Conservation (phyloP, 2,888 invertebrate species). For the Flabesymbios commensalis region DNA sequence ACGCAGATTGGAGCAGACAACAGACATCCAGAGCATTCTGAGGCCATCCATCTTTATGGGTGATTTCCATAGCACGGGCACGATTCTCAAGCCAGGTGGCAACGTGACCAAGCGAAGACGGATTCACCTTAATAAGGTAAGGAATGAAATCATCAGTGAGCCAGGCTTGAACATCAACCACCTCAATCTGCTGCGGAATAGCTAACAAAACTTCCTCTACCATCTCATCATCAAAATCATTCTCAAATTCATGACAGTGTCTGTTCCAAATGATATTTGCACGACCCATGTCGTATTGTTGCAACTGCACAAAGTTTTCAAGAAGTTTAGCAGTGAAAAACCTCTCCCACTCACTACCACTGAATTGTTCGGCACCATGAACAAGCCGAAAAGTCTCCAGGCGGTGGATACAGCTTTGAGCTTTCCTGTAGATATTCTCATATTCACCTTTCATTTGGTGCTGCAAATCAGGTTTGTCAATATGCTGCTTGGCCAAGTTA, state of each 20-base stretch:
- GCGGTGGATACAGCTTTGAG: no score
- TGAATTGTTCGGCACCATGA: no score
- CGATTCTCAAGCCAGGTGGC: conserved; percentile 45
- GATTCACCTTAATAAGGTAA: conserved; percentile 38
- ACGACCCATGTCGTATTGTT: conserved; percentile 30
- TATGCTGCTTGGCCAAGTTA: no score
- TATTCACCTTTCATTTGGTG: no score
- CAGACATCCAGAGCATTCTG: conserved; percentile 45
- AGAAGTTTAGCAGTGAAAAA: conserved; percentile 41
- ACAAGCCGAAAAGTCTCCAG: no score
- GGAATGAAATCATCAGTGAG: conserved; percentile 46
- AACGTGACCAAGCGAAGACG: conserved; percentile 44
- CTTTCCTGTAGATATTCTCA: no score
- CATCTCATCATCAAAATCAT: conserved; percentile 16
- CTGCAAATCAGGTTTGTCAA: no score
- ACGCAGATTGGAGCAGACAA: conserved; percentile 31
- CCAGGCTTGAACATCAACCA: conserved; percentile 37
- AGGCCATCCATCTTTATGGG: conserved; percentile 51
- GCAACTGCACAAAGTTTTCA: conserved; percentile 35
- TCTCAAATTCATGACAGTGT: conserved; percentile 36
- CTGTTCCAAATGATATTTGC: conserved; percentile 42
- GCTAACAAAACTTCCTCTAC: conserved; percentile 40
- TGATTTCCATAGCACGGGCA: conserved; percentile 45
- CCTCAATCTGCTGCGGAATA: conserved; percentile 39
- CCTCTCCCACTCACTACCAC: conserved; percentile 45